Evolutionary conservation across 1,140 invertebrate species (phyloP).

Genomic region (Apis laboriosa): DNA sequence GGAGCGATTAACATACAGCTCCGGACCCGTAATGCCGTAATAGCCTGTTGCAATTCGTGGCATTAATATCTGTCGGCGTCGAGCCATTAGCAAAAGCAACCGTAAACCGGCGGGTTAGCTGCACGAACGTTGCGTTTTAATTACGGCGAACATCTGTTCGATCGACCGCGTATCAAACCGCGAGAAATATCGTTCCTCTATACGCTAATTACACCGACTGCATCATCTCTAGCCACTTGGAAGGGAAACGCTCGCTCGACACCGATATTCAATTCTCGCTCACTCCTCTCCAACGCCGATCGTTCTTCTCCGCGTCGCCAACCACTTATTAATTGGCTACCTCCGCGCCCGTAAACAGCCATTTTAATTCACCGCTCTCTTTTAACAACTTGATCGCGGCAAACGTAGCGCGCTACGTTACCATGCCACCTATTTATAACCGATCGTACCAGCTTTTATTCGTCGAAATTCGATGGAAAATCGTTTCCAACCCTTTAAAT

Average conservation of each 20-base stretch:
- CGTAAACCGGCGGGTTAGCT: constrained; percentile 57
- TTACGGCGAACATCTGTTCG: constrained; percentile 65
- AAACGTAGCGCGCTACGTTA: too few relatives aligned
- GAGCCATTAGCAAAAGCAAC: constrained; percentile 61
- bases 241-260: constrained; percentile 25
- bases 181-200: constrained; percentile 61
- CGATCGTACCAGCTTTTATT: too few relatives aligned
- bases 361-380: neutral
- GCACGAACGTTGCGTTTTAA: constrained; percentile 66
- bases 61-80: constrained; percentile 66
- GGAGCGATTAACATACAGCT: constrained; percentile 58
- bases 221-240: constrained; percentile 48
- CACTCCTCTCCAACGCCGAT: constrained; percentile 34
- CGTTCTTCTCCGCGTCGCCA: constrained; percentile 17
- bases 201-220: constrained; percentile 61
- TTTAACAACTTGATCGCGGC: constrained; percentile 16
- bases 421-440: too few relatives aligned
- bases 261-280: constrained; percentile 55
- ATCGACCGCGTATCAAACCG: constrained; percentile 55
- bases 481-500: too few relatives aligned
- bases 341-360: neutral
- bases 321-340: constrained; percentile 51
- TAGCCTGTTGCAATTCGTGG: constrained; percentile 60
- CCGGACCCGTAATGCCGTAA: constrained; percentile 55
- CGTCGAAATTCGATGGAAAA: too few relatives aligned